A percentile compares a stretch with the other conserved stretches of the same genome.
Conservation (phyloP, 2,797 vertebrate species). For the Masticophis lateralis region DNA sequence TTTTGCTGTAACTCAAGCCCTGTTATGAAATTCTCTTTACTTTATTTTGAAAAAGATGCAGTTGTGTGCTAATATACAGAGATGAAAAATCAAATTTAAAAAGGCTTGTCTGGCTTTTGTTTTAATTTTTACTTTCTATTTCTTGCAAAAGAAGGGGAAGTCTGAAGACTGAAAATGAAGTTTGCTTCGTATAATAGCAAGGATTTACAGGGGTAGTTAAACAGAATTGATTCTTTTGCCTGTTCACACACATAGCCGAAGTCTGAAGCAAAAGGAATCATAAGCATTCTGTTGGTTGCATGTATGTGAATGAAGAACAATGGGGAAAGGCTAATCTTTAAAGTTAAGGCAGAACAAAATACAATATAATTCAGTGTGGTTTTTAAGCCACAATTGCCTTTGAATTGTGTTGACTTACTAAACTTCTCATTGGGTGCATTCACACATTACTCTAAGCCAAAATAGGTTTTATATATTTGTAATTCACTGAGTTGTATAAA, state of each 20-base stretch:
- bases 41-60: rapidly evolving
- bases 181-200: rapidly evolving
- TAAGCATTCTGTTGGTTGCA: neutral
- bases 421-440: neutral
- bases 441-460: neutral
- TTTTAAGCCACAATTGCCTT: neutral
- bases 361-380: neutral
- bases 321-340: neutral
- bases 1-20: neutral
- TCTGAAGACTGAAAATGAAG: neutral
- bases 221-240: rapidly evolving
- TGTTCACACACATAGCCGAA: neutral
- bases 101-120: constrained; percentile 1
- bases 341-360: neutral
- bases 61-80: neutral
- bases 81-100: neutral
- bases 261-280: neutral
- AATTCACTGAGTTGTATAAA: neutral
- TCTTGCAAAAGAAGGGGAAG: neutral
- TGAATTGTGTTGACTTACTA: neutral
- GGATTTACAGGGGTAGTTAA: neutral
- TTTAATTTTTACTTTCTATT: neutral
- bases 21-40: neutral
- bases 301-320: neutral
- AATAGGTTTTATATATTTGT: neutral